Conservation (phyloP, 2,888 invertebrate species). For the Craniophora ligustri region DNA sequence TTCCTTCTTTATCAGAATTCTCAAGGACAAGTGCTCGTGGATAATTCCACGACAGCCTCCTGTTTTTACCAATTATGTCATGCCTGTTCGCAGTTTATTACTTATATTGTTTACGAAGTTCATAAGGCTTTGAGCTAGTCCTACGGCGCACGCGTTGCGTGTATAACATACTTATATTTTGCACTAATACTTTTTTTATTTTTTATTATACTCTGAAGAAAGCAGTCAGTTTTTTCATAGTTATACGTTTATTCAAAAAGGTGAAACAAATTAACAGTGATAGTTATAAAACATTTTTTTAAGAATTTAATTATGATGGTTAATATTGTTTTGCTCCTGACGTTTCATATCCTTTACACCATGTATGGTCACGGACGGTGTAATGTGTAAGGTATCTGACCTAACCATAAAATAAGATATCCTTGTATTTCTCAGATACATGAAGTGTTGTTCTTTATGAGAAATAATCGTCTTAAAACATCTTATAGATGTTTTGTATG, state of each 20-base stretch:
- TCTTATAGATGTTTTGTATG: too few relatives aligned
- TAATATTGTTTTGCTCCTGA: too few relatives aligned
- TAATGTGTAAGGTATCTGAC: too few relatives aligned
- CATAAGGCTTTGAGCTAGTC: conserved; percentile 6
- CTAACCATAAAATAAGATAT: too few relatives aligned
- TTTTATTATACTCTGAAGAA: not conserved
- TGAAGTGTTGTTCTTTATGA: too few relatives aligned
- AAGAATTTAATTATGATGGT: too few relatives aligned
- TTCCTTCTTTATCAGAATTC: conserved; percentile 13
- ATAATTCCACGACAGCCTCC: conserved; percentile 23
- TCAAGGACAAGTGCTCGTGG: conserved; percentile 18
- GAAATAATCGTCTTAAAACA: too few relatives aligned
- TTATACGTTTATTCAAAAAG: not conserved
- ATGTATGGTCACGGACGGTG: too few relatives aligned
- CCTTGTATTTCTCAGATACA: too few relatives aligned
- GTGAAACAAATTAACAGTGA: too few relatives aligned
- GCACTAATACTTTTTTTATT: not conserved
- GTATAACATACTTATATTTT: conserved; percentile 5
- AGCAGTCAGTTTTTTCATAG: not conserved
- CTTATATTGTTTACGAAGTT: conserved; percentile 16
- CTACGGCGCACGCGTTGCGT: conserved; percentile 16
- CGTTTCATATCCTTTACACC: too few relatives aligned
- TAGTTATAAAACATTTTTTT: too few relatives aligned
- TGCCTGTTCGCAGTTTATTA: conserved; percentile 39
- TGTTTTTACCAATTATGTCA: conserved; percentile 33